These are phyloP conservation scores for Antitype chi DNA, from an alignment of 2,888 invertebrate genomes.

Conservation along the genomic window DNA sequence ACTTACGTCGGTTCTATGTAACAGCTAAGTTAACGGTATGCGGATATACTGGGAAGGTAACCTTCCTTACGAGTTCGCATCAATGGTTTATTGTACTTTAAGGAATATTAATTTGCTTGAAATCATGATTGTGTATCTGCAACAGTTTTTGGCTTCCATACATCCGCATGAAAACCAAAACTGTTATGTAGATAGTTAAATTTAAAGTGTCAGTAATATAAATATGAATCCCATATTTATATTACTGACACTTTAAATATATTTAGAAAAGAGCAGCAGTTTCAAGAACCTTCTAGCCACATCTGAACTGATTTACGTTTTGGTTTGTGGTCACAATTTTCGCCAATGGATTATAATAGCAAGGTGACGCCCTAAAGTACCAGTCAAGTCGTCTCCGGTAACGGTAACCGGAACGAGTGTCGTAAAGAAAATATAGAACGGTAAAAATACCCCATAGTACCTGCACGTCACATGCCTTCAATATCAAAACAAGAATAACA, in stretches of 20 bases:
- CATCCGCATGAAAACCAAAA: no score
- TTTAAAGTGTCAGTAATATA: no score
- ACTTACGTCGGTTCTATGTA: slow-evolving; percentile 42
- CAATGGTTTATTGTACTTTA: slow-evolving; percentile 31
- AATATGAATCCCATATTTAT: not conserved
- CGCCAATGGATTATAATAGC: not conserved
- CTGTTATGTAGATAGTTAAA: no score
- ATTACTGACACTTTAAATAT: not conserved
- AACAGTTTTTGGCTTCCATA: not conserved
- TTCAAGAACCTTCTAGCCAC: not conserved
- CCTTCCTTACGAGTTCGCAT: slow-evolving; percentile 22
- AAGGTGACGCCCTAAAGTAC: not conserved
- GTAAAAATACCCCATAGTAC: slow-evolving; percentile 22
- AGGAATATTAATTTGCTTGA: not conserved
- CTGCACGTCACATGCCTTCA: slow-evolving; percentile 37
- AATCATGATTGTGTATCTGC: not conserved
- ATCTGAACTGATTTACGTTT: not conserved
- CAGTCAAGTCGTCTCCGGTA: slow-evolving; percentile 6
- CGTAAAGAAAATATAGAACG: slow-evolving; percentile 20
- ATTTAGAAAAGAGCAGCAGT: not conserved
- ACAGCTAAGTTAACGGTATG: slow-evolving; percentile 40
- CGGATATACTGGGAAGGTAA: slow-evolving; percentile 30
- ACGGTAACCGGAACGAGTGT: slow-evolving; percentile 2
- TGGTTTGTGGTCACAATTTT: not conserved
- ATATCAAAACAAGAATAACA: slow-evolving; percentile 51